Conservation (phyloP, 2,113 vertebrate genomes). For the Cinclus cinclus region DNA sequence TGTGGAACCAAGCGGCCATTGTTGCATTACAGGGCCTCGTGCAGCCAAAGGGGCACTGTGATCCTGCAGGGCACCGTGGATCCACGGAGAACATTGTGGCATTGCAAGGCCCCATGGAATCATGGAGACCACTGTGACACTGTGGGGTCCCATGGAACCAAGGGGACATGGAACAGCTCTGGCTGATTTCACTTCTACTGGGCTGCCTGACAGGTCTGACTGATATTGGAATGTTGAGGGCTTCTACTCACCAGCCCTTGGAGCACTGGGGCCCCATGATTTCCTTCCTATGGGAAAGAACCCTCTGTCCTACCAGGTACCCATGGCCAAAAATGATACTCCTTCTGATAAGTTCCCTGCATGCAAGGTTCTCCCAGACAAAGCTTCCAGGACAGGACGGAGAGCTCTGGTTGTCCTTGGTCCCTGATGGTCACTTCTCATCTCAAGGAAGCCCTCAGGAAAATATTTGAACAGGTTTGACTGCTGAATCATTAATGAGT, state of each 20-base stretch:
- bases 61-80: no score
- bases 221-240: background rate
- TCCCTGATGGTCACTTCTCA: background rate
- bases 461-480: background rate
- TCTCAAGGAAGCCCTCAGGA: background rate
- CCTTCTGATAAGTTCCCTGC: accelerated
- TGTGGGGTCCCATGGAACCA: background rate
- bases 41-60: no score
- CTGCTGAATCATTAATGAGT: background rate
- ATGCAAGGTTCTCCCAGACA: background rate
- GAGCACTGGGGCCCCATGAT: background rate
- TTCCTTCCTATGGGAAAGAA: background rate
- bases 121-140: background rate
- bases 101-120: background rate
- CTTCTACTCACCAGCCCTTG: background rate
- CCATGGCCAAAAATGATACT: background rate
- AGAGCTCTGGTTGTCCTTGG: background rate
- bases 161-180: no score
- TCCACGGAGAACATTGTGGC: background rate
- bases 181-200: no score
- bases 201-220: background rate
- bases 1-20: no score
- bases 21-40: no score
- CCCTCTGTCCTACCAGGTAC: accelerated
- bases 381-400: background rate